These are phyloP conservation scores for Argynnis bischoffii DNA, from an alignment of 2,888 invertebrate species.

Conservation along the genomic window DNA sequence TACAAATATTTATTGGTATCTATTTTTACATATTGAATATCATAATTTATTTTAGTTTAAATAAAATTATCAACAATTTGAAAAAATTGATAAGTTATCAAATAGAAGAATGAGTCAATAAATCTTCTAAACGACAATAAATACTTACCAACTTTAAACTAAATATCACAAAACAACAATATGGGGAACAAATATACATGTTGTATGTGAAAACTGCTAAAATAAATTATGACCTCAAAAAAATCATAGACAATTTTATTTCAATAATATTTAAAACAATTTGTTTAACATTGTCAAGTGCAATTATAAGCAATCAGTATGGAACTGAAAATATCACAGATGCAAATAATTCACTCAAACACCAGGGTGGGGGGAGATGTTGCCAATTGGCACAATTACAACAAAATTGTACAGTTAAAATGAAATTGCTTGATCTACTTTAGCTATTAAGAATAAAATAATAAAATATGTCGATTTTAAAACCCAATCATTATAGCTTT, in stretches of 20 bases:
- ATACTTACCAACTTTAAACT: slow-evolving; percentile 16
- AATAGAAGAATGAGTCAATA: slow-evolving; percentile 55
- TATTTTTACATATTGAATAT: slow-evolving; percentile 33
- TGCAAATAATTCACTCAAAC: slow-evolving; percentile 41
- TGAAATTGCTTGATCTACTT: background rate
- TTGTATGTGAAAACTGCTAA: slow-evolving; percentile 47
- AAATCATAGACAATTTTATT: slow-evolving; percentile 22
- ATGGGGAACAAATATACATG: slow-evolving; percentile 75
- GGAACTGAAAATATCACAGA: slow-evolving; percentile 78
- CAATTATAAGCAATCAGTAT: slow-evolving; percentile 68
- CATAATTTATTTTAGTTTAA: slow-evolving; percentile 37
- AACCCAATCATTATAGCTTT: no score
- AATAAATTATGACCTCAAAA: slow-evolving; percentile 33
- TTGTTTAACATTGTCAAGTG: slow-evolving; percentile 49
- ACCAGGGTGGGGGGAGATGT: slow-evolving; percentile 22
- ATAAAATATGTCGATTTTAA: no score
- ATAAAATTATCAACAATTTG: slow-evolving; percentile 38
- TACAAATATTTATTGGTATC: slow-evolving; percentile 49
- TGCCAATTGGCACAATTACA: slow-evolving; percentile 17
- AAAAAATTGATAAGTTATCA: slow-evolving; percentile 31
- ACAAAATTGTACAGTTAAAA: slow-evolving; percentile 11
- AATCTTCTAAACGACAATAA: slow-evolving; percentile 47
- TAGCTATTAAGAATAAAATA: no score
- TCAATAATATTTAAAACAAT: slow-evolving; percentile 18
- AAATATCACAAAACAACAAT: slow-evolving; percentile 53